Conservation (phyloP, 2,888 invertebrate species). For the Rhopalosiphum nymphaeae region DNA sequence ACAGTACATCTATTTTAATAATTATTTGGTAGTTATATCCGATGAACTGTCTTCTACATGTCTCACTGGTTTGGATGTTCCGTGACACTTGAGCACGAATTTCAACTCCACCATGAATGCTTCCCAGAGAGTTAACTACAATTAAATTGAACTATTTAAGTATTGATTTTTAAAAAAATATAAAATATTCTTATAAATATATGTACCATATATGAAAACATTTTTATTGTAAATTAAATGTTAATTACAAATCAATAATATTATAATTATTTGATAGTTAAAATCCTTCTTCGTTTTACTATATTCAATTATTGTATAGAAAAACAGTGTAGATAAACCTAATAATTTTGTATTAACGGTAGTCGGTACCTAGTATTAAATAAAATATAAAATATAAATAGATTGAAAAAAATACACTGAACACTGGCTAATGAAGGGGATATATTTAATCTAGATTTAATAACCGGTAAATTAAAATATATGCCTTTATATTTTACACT, state of each 20-base stretch:
- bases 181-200: not conserved
- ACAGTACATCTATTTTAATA: not conserved
- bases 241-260: not conserved
- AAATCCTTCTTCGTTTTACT: not conserved
- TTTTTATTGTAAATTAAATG: not conserved
- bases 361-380: too few species aligned
- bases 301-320: not conserved
- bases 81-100: constrained; percentile 70
- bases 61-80: constrained; percentile 70
- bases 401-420: not conserved
- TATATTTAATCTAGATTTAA: not conserved
- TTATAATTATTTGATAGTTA: not conserved
- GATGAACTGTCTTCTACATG: constrained; percentile 47
- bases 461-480: not conserved
- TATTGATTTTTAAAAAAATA: not conserved
- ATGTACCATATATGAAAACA: not conserved
- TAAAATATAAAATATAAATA: not conserved
- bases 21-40: constrained; percentile 4
- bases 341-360: not conserved
- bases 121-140: constrained; percentile 69
- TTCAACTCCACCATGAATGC: constrained; percentile 70
- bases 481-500: not conserved
- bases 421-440: not conserved
- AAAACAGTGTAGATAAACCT: not conserved
- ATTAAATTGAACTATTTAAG: constrained; percentile 1